These are phyloP conservation scores for Oryzaephilus surinamensis DNA, from an alignment of 1,140 invertebrate genomes.

Conservation along the genomic window DNA sequence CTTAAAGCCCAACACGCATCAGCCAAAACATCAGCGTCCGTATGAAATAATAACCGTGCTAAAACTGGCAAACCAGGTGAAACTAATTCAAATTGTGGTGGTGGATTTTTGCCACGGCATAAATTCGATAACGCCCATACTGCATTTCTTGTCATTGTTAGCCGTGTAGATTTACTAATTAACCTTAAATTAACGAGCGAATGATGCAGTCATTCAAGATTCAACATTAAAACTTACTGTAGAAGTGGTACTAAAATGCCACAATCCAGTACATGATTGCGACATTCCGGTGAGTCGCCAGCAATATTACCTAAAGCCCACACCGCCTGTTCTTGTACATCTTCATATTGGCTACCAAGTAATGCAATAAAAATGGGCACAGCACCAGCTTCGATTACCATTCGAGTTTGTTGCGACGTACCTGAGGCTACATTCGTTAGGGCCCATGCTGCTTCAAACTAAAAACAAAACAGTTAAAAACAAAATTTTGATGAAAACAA, in stretches of 20 bases:
- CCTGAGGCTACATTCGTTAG: slow-evolving; percentile 96
- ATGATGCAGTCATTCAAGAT: slow-evolving; percentile 1
- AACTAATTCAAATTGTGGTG: slow-evolving; percentile 85
- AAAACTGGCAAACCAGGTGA: slow-evolving; percentile 75
- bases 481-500: slow-evolving; percentile 4
- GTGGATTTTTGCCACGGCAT: slow-evolving; percentile 94
- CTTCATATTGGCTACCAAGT: slow-evolving; percentile 70
- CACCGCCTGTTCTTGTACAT: slow-evolving; percentile 88
- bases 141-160: slow-evolving; percentile 94
- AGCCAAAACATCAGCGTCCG: slow-evolving; percentile 82
- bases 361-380: slow-evolving; percentile 86
- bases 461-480: slow-evolving; percentile 26
- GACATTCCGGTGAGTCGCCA: slow-evolving; percentile 85
- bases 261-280: slow-evolving; percentile 80
- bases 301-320: slow-evolving; percentile 97
- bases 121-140: slow-evolving; percentile 96
- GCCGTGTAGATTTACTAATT: slow-evolving; percentile 65
- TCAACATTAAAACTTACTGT: slow-evolving; percentile 71
- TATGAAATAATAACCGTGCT: slow-evolving; percentile 77
- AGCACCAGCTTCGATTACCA: slow-evolving; percentile 89
- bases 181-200: too few species aligned
- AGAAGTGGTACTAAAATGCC: slow-evolving; percentile 82
- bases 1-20: slow-evolving; percentile 94
- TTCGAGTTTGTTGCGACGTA: slow-evolving; percentile 85
- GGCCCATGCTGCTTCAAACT: slow-evolving; percentile 98